Conservation (phyloP, 1,140 invertebrate species). For the Cataglyphis hispanica region DNA sequence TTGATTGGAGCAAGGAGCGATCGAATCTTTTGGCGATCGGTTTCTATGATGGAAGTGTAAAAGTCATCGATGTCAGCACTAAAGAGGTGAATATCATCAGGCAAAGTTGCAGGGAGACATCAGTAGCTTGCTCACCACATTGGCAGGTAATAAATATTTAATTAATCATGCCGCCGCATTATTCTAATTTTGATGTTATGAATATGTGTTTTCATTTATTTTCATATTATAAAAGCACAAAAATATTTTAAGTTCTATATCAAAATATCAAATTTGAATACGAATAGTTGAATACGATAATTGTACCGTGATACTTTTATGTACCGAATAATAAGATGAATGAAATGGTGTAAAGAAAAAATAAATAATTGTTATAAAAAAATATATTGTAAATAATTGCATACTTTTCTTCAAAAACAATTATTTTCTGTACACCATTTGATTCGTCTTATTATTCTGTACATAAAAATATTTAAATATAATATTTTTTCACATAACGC, state of each 20-base stretch:
- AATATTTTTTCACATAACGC: too few relatives aligned
- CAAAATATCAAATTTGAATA: background rate
- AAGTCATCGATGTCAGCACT: slow-evolving; percentile 90
- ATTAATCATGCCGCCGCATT: background rate
- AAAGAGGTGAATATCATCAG: slow-evolving; percentile 86
- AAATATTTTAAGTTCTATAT: background rate
- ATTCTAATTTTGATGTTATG: background rate
- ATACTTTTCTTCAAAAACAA: too few relatives aligned
- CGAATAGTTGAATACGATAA: too few relatives aligned
- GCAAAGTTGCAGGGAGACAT: slow-evolving; percentile 86
- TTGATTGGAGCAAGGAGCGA: slow-evolving; percentile 90
- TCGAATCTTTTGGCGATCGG: slow-evolving; percentile 93
- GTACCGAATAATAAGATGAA: too few relatives aligned
- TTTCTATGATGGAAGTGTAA: slow-evolving; percentile 92
- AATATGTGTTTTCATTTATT: background rate
- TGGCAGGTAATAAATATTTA: slow-evolving; percentile 84
- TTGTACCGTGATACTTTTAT: too few relatives aligned
- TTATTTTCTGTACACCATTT: too few relatives aligned
- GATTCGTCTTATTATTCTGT: too few relatives aligned
- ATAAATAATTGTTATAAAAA: too few relatives aligned
- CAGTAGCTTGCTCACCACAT: slow-evolving; percentile 89
- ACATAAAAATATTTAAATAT: too few relatives aligned
- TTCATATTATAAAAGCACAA: background rate
- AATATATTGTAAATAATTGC: too few relatives aligned
- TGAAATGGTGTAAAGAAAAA: too few relatives aligned